Percentiles rank a stretch among this genome's conserved stretches.
phyloP scores from a whole-genome alignment of 2,797 vertebrate genomes.

The Brotula barbata region DNA sequence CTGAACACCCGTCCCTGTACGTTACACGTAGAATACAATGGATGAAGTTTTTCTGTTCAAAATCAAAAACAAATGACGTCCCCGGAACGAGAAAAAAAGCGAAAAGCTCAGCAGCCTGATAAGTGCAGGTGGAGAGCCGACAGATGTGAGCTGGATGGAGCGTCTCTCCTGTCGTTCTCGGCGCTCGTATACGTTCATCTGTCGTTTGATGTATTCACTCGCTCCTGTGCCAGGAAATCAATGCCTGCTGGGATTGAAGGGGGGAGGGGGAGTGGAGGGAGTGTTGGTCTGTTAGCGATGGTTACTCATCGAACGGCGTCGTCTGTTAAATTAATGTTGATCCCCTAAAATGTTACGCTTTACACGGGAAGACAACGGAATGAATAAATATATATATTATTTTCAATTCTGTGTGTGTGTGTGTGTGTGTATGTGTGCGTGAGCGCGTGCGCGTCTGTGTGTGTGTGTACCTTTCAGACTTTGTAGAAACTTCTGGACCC shows the following conservation, averaged over 20 bases:
- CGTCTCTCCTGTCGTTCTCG: constrained; percentile 52
- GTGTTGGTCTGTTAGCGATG: constrained; percentile 39
- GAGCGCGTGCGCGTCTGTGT: constrained; percentile 30
- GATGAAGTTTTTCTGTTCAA: too few relatives aligned
- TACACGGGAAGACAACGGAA: constrained; percentile 50
- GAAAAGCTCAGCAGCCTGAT: constrained; percentile 7
- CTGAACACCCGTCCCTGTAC: too few relatives aligned
- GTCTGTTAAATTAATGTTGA: constrained; percentile 70
- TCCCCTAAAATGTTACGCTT: constrained; percentile 49
- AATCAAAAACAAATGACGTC: too few relatives aligned
- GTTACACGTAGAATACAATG: too few relatives aligned
- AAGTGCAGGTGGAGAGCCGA: constrained; percentile 8
- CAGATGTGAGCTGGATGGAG: constrained; percentile 64
- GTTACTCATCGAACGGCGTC: constrained; percentile 67
- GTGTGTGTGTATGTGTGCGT: constrained; percentile 54
- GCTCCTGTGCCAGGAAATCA: constrained; percentile 65
- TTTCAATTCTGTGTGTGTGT: constrained; percentile 38
- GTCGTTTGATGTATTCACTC: constrained; percentile 73
- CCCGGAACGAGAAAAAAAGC: too few relatives aligned
- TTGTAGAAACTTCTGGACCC: constrained; percentile 89
- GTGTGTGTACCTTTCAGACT: constrained; percentile 87
- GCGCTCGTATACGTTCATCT: constrained; percentile 69
- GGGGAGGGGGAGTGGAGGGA: constrained; percentile 5
- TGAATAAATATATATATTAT: constrained; percentile 60
- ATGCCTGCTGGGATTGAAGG: constrained; percentile 64